Percentiles rank a stretch among this genome's conserved stretches.
phyloP scores from a whole-genome alignment of 2,797 vertebrate species.

The Megaceryle alcyon region DNA sequence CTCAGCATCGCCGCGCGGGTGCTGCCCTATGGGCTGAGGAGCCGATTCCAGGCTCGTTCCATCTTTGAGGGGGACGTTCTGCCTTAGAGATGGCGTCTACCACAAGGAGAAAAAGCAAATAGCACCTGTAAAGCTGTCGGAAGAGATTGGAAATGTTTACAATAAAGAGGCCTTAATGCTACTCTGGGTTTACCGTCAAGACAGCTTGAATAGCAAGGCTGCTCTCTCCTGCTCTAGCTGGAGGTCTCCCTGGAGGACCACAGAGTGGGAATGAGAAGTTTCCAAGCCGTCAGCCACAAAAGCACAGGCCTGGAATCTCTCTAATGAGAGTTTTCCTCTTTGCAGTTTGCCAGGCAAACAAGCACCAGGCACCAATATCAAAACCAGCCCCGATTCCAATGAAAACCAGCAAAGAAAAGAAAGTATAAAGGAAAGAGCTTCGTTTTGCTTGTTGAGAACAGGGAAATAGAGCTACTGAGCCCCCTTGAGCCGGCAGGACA shows the following conservation, averaged over 20 bases:
- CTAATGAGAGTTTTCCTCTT: constrained; percentile 55
- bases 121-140: background rate
- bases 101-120: background rate
- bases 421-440: background rate
- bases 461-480: background rate
- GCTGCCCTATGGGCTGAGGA: constrained; percentile 42
- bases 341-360: constrained; percentile 49
- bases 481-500: background rate
- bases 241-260: constrained; percentile 53
- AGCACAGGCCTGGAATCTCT: constrained; percentile 43
- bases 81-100: background rate
- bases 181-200: background rate
- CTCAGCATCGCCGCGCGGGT: constrained; percentile 21
- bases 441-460: background rate
- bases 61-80: constrained; percentile 30
- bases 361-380: constrained; percentile 50
- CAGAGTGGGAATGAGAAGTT: constrained; percentile 17
- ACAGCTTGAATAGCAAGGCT: background rate
- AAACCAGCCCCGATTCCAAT: constrained; percentile 44
- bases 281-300: constrained; percentile 56
- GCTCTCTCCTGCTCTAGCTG: background rate
- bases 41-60: constrained; percentile 26
- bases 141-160: background rate
- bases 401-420: constrained; percentile 40
- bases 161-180: background rate